A percentile compares a stretch with the other conserved stretches of the same genome.
Evolutionary conservation across 2,113 vertebrate species (phyloP).

Genomic region (Eptatretus burgeri): DNA sequence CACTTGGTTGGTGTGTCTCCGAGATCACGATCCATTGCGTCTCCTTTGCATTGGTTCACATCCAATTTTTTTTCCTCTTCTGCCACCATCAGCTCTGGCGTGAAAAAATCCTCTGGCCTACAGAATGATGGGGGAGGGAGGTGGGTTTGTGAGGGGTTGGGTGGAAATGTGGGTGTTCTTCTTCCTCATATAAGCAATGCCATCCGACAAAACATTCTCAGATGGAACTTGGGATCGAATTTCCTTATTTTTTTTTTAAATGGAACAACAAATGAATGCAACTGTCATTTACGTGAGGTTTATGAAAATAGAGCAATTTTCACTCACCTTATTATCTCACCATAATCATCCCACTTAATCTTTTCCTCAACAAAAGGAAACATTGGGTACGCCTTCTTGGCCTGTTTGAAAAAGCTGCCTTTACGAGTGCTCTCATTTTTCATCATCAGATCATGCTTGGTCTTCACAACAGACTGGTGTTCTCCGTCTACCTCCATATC

Average conservation of each 20-base stretch:
- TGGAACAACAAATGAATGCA: too few relatives aligned
- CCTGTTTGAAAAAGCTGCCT: conserved; percentile 95
- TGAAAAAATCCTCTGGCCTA: conserved; percentile 80
- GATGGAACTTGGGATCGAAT: too few relatives aligned
- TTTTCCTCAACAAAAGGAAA: conserved; percentile 77
- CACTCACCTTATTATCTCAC: conserved; percentile 78
- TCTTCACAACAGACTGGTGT: conserved; percentile 43
- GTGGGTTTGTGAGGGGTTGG: too few relatives aligned
- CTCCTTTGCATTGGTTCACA: conserved; percentile 69
- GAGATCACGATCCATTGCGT: conserved; percentile 91
- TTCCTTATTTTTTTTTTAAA: too few relatives aligned
- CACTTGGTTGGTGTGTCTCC: conserved; percentile 90
- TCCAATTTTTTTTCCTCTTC: conserved; percentile 93
- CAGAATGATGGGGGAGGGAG: too few relatives aligned
- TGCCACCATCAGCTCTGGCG: conserved; percentile 78
- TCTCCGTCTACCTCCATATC: conserved; percentile 76
- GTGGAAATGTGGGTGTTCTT: too few relatives aligned
- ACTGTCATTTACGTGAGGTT: too few relatives aligned
- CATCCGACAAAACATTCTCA: too few relatives aligned
- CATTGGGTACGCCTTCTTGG: conserved; percentile 94
- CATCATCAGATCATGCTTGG: conserved; percentile 97
- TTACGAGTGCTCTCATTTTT: conserved; percentile 73
- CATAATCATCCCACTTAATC: conserved; percentile 96
- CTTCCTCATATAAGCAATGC: too few relatives aligned
- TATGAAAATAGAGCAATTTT: not conserved